These are phyloP conservation scores for Rhyacichthys aspro DNA, from an alignment of 2,797 vertebrate genomes.

Conservation along the genomic window DNA sequence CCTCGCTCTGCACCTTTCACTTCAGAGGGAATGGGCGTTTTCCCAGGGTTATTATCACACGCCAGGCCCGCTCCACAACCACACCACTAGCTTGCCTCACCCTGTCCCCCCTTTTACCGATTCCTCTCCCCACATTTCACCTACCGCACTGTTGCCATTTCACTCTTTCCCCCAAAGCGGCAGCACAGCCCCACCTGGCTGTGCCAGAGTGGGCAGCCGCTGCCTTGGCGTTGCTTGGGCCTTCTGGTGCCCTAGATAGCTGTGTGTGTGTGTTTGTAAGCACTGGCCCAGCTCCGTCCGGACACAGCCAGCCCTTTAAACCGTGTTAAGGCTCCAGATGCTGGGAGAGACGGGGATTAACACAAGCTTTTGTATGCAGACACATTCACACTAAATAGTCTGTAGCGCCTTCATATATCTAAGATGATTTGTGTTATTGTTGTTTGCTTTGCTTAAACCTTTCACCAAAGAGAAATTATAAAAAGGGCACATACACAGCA, in stretches of 20 bases:
- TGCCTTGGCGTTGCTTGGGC: conserved; percentile 78
- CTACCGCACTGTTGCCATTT: conserved; percentile 72
- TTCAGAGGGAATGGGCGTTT: conserved; percentile 69
- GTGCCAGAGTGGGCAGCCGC: conserved; percentile 85
- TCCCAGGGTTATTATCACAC: conserved; percentile 74
- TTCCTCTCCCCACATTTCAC: conserved; percentile 31
- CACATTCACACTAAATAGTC: conserved; percentile 50
- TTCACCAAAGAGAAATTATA: conserved; percentile 2
- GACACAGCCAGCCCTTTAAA: conserved; percentile 79
- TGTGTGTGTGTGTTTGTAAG: conserved; percentile 47
- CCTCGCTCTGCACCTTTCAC: conserved; percentile 52
- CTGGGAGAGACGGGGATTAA: conserved; percentile 81
- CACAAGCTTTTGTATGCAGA: conserved; percentile 69
- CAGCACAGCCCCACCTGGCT: conserved; percentile 72
- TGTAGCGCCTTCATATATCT: conserved; percentile 43
- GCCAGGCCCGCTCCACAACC: conserved; percentile 61
- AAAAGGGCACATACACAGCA: conserved; percentile 3
- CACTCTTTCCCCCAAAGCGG: conserved; percentile 69
- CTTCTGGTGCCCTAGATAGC: conserved; percentile 86
- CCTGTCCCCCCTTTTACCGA: conserved; percentile 16
- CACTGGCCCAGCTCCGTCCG: conserved; percentile 69
- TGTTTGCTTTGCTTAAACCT: conserved; percentile 8
- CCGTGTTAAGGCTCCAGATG: conserved; percentile 83
- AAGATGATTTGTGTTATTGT: conserved; percentile 16
- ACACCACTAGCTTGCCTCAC: conserved; percentile 15